These are phyloP conservation scores for Atta texana DNA, from an alignment of 1,140 invertebrate species.

Conservation along the genomic window DNA sequence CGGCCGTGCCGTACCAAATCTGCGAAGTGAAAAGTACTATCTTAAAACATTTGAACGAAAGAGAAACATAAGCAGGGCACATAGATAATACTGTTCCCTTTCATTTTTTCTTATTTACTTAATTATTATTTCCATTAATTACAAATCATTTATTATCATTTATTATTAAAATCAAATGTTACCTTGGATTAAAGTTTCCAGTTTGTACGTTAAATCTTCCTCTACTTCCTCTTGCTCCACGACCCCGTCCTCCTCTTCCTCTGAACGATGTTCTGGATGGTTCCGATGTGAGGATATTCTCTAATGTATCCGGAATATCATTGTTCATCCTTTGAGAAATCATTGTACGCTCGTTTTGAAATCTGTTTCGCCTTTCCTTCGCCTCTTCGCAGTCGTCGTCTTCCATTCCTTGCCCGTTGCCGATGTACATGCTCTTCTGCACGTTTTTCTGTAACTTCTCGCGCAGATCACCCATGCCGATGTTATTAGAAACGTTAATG, in stretches of 20 bases:
- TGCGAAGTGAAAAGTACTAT: constrained; percentile 1
- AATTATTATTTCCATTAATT: constrained; percentile 15
- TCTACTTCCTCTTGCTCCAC: constrained; percentile 74
- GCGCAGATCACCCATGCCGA: constrained; percentile 77
- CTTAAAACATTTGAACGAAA: neutral
- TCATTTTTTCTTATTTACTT: neutral
- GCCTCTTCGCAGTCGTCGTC: constrained; percentile 84
- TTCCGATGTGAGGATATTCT: constrained; percentile 82
- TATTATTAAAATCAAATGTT: constrained; percentile 9
- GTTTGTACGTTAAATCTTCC: constrained; percentile 74
- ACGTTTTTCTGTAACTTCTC: constrained; percentile 80
- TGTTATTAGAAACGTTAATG: constrained; percentile 59
- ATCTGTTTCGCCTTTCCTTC: constrained; percentile 82
- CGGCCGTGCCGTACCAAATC: constrained; percentile 60
- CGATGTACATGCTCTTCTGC: constrained; percentile 71
- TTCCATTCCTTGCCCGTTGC: constrained; percentile 78
- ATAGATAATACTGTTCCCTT: neutral
- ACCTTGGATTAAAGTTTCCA: constrained; percentile 77
- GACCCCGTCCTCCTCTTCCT: constrained; percentile 75
- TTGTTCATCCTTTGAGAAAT: constrained; percentile 81
- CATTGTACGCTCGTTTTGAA: constrained; percentile 82
- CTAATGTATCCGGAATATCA: constrained; percentile 83
- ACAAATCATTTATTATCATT: neutral
- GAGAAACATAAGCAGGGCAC: neutral
- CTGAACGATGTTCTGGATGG: constrained; percentile 58